Conservation (phyloP, 2,888 invertebrate species). For the Melikaiella ostensackeni region DNA sequence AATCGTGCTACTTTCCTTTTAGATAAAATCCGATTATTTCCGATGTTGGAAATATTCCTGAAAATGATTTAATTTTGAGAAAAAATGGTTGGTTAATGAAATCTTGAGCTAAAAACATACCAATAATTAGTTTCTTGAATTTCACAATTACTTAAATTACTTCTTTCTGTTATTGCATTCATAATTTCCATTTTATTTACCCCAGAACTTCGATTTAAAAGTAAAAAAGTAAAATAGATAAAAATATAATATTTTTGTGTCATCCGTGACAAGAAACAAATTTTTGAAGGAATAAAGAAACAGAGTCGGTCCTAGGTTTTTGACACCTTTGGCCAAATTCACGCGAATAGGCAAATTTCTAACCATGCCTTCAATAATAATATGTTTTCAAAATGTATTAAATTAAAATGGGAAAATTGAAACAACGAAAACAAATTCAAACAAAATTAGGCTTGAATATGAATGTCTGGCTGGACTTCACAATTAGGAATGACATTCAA, state of each 20-base stretch:
- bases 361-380: conserved; percentile 14
- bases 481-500: conserved; percentile 58
- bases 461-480: not conserved
- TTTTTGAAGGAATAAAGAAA: not conserved
- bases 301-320: not conserved
- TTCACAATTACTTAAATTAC: not conserved
- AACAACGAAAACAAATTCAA: not conserved
- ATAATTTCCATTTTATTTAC: not conserved
- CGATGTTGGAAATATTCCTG: not conserved
- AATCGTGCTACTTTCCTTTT: conserved; percentile 5
- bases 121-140: not conserved
- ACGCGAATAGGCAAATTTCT: not conserved
- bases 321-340: conserved; percentile 12
- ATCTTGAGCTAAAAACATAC: not conserved
- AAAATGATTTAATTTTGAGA: not conserved
- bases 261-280: conserved; percentile 1
- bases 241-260: conserved; percentile 16
- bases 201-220: not conserved
- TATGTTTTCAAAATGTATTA: not conserved
- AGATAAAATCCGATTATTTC: not conserved
- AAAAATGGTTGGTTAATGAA: not conserved
- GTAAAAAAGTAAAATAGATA: conserved; percentile 18
- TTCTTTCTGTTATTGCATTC: not conserved
- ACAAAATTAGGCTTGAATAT: not conserved
- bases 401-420: not conserved